Base-by-base conservation (phyloP, 2,797 vertebrate genomes). In the Scyliorhinus canicula region DNA sequence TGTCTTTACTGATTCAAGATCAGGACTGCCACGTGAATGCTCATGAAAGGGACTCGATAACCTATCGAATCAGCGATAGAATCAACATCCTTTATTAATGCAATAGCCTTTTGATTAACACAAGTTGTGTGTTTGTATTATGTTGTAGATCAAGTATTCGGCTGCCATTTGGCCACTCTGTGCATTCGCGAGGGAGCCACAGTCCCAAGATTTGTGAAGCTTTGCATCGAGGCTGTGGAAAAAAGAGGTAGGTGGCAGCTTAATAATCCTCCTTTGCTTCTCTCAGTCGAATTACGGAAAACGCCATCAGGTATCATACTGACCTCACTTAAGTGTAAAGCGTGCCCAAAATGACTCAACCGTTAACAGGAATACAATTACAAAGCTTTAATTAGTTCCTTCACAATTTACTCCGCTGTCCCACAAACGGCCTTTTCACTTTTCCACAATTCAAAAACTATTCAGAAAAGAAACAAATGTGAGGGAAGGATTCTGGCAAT, bases 91-190 rank as follows among this genome's bases (percentile, higher is more conserved):
- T 91, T n/a, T 91, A 65, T n/a, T 60, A n/a, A 91, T 24, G n/a
- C n/a, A 60, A 63, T 63, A 26, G 57, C 28, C 88, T 44, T 74
- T 9, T 69, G 28, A 94, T 94, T 74, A 52, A 94, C 67, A 50
- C 47, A 14, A 74, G 31, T 74, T 74, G 12, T 94, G 65, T 94
- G 26, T 94, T 71, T 71, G 47, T 65, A 57, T 96, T 95, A 90
- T 95, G 96, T 96, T 95, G 71, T 95, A 99, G 99, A 99, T 97
- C 98, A 98, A 96, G 98, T 99, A 95, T 99, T 99, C 95, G 99
- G 99, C 96, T 99, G 98, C 96, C 97, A 97, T 96, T 97, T 99
- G 96, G 96, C 97, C 95, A 97, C 96, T 63, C 98, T 99, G 93
- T 99, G 98, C 95, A 97, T 98, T 95, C 98, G 98, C 0, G 98